Base-by-base conservation (phyloP, 1,140 invertebrate genomes). In the Megathymus violae region DNA sequence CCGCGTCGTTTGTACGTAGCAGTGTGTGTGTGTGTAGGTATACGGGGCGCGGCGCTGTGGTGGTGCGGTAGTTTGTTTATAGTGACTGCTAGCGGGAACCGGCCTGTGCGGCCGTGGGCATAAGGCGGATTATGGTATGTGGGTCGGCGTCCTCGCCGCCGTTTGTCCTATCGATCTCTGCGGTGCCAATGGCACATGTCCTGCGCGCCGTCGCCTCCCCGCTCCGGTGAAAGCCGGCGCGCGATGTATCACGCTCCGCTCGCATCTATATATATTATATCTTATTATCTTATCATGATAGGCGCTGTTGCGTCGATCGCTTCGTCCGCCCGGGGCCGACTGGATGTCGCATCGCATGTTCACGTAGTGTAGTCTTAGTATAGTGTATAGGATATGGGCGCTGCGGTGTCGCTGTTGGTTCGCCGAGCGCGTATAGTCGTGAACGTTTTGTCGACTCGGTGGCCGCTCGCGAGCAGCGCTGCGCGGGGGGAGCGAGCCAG, bases 91-190 rank as follows among this genome's bases (percentile, higher is more conserved):
- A 64, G 16, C 36, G 67, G 5, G 67, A 78, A 74, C 47, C 43
- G 27, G 51, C 47, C 73, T 69, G 46, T 89, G 74, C 71, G 59
- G 7, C 16, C 34, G 51, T 16, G 7, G 59, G n/a, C 1, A 34
- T 65, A 82, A 71, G 64, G 80, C 71, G 52, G 41, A 80, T 48
- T 80, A 78, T 86, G 63, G 72, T 73, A 71, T 84, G 73, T 78
- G 62, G 76, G 76, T 80, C 76, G 78, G 65, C 66, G 82, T 78
- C 86, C 82, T 87, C 82, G 84, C 76, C 80, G 77, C 66, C 85
- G 88, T 89, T 90, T 88, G 87, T 80, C n/a, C 85, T 90, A 91
- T 91, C 90, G 90, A 91, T 90, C 88, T 85, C 74, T 71, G 85
- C 79, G 82, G 81, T 88, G 87, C 90, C 90, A 91, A 91, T 91